Percentiles rank a stretch among this genome's conserved stretches.
Conservation (phyloP, 2,797 vertebrate genomes). For the Sebastes goodei region DNA sequence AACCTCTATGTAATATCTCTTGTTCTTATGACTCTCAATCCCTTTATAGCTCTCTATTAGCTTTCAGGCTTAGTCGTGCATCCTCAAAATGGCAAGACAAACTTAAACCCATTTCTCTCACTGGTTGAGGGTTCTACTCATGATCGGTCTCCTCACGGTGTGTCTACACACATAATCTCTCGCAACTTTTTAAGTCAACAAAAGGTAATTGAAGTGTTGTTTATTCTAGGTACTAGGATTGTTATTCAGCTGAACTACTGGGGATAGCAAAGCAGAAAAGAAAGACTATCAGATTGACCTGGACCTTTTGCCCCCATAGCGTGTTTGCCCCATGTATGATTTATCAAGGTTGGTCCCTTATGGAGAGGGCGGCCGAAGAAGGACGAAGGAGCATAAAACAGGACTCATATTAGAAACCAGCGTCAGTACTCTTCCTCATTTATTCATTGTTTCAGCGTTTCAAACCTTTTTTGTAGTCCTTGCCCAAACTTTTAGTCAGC, state of each 20-base stretch:
- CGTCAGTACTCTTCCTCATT: slow-evolving; percentile 25
- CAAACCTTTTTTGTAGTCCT: slow-evolving; percentile 32
- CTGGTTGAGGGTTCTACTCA: not conserved
- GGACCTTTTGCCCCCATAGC: slow-evolving; percentile 37
- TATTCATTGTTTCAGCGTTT: slow-evolving; percentile 45
- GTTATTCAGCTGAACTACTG: slow-evolving; percentile 39
- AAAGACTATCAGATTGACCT: slow-evolving; percentile 31
- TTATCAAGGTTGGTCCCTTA: slow-evolving; percentile 49
- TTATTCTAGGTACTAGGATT: slow-evolving; percentile 21
- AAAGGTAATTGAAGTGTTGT: slow-evolving; percentile 46
- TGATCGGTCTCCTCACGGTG: slow-evolving; percentile 1
- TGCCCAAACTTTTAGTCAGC: slow-evolving; percentile 56
- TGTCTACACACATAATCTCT: slow-evolving; percentile 17
- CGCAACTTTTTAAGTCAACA: slow-evolving; percentile 31
- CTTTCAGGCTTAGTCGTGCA: slow-evolving; percentile 11
- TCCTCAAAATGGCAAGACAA: not conserved
- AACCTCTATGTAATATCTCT: not conserved
- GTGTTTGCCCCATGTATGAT: slow-evolving; percentile 50
- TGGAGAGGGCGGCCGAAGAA: slow-evolving; percentile 11
- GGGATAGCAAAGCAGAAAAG: slow-evolving; percentile 6
- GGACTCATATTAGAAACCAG: slow-evolving; percentile 27
- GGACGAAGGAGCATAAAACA: slow-evolving; percentile 13
- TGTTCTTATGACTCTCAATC: not conserved
- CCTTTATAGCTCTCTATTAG: not conserved
- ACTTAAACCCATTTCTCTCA: not conserved